Base-by-base conservation (phyloP, 2,888 invertebrate species). In the Agrochola litura region DNA sequence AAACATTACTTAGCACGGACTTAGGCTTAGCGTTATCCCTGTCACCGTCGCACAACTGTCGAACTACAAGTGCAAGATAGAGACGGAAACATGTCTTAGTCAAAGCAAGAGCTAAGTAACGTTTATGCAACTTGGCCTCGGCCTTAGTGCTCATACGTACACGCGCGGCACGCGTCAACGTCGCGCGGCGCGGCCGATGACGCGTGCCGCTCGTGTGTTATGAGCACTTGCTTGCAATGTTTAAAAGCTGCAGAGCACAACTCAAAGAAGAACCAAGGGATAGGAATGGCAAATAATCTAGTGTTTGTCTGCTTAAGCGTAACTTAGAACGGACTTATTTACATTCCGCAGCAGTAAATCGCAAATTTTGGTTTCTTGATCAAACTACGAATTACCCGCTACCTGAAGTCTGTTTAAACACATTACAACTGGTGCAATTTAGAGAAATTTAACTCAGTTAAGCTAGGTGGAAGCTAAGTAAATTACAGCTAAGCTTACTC, bases 401-500 rank as follows among this genome's bases (percentile, higher is more conserved):
- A 81, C 46, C 41, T 68, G 14, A 56, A 79, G 16, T 73, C 52
- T 41, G n/a, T 6, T 64, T 41, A 61, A 73, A 69, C 49, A 61
- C 22, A n/a, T 66, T n/a, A 61, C 0, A 30, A 41, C 22, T 43
- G 16, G 22, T 56, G 49, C 61, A 66, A 19, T 66, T 61, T 63
- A 8, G 30, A 73, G 22, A 70, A 67, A 58, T 60, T 16, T 43
- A 49, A 14, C 63, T 43, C 37, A 3, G 25, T 56, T 64, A 68
- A 64, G 22, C 52, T 54, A 56, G 19, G 9, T 49, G n/a, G 66
- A n/a, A 86, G 52, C n/a, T 72, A 75, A 81, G 66, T 61, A 54
- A 81, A 74, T 76, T 73, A 64, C 69, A 69, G 49, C 70, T 49
- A 37, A 75, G 64, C 63, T 74, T 43, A 77, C 70, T 77, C 65